Conservation (phyloP, 1,140 invertebrate species). For the Cephus cinctus region DNA sequence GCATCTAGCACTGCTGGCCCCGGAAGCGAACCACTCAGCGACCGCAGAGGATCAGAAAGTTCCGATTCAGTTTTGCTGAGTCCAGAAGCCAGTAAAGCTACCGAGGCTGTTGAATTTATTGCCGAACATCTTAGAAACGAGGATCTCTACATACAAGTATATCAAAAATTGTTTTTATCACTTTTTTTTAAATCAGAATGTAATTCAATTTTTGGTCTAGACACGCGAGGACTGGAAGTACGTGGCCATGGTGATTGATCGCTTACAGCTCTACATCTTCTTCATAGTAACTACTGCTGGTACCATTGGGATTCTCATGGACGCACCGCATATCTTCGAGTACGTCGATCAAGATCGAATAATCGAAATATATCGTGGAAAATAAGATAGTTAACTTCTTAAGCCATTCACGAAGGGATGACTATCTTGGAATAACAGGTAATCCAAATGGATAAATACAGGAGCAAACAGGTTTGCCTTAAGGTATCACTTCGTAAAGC, state of each 20-base stretch:
- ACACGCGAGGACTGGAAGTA: constrained; percentile 99
- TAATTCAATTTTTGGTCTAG: constrained; percentile 58
- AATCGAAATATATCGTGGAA: constrained; percentile 91
- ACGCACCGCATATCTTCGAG: constrained; percentile 98
- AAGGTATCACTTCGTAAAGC: too few species aligned
- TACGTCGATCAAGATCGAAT: constrained; percentile 97
- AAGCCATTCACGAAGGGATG: too few species aligned
- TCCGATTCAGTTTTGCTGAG: constrained; percentile 87
- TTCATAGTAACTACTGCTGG: constrained; percentile 95
- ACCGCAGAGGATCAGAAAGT: constrained; percentile 83
- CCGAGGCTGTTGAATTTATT: constrained; percentile 96
- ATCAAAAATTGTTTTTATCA: constrained; percentile 3
- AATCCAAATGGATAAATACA: too few species aligned
- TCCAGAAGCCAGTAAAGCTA: constrained; percentile 91
- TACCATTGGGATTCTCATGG: constrained; percentile 96
- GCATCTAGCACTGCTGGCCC: constrained; percentile 62
- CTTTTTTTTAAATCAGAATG: constrained; percentile 1
- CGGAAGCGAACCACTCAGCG: constrained; percentile 58
- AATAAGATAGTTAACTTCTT: too few species aligned
- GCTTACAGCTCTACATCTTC: constrained; percentile 95
- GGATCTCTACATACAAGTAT: constrained; percentile 95
- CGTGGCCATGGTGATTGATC: constrained; percentile 98
- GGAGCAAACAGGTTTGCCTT: too few species aligned
- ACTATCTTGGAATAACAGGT: too few species aligned
- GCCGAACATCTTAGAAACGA: constrained; percentile 96